These are phyloP conservation scores for Petrocephalus microphthalmus DNA, from an alignment of 2,113 vertebrate genomes.

Conservation along the genomic window DNA sequence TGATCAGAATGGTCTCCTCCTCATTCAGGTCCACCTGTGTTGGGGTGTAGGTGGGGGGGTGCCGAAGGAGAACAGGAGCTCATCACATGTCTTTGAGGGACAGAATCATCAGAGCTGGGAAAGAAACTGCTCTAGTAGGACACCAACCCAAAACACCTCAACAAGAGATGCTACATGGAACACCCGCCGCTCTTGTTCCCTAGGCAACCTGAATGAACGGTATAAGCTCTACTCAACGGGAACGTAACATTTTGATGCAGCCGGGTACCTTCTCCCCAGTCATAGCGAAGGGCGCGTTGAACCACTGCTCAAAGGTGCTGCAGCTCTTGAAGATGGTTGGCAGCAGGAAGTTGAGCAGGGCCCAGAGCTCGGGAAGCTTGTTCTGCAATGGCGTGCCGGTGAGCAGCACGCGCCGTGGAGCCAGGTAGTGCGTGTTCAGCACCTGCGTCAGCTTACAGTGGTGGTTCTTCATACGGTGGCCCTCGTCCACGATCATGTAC, in stretches of 20 bases:
- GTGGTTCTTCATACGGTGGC: constrained; percentile 98
- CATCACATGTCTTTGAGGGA: not conserved
- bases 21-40: constrained; percentile 89
- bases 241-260: not conserved
- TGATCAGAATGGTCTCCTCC: constrained; percentile 95
- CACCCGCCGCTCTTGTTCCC: not conserved
- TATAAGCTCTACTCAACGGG: not conserved
- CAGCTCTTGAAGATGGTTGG: constrained; percentile 99
- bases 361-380: constrained; percentile 94
- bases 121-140: not conserved
- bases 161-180: not conserved
- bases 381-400: constrained; percentile 91
- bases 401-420: constrained; percentile 80
- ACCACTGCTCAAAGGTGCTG: constrained; percentile 97
- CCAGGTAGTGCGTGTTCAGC: constrained; percentile 93
- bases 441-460: constrained; percentile 97
- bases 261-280: constrained; percentile 84
- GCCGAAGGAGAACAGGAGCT: not conserved
- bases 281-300: constrained; percentile 95
- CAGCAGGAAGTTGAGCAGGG: constrained; percentile 92
- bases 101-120: not conserved
- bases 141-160: not conserved
- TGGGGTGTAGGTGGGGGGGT: not conserved
- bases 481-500: constrained; percentile 98
- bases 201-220: not conserved